Conservation (phyloP, 2,113 vertebrate genomes). For the Galemys pyrenaicus region DNA sequence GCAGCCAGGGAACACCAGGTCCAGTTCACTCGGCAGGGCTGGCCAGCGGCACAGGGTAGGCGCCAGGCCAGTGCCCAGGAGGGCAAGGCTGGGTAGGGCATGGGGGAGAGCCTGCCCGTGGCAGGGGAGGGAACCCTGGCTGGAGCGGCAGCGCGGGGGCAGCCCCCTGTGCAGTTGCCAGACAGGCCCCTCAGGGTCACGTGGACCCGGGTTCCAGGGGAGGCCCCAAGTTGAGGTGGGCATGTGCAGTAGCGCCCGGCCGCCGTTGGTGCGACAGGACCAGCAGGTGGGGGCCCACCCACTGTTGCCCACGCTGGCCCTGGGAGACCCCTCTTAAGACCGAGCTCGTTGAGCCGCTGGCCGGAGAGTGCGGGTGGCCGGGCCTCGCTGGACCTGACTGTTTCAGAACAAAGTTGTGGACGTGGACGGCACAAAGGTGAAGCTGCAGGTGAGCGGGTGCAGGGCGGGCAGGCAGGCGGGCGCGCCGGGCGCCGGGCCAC, state of each 20-base stretch:
- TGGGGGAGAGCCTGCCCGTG: no score
- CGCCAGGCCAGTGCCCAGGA: background rate
- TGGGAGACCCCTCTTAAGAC: background rate
- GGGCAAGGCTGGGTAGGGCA: background rate
- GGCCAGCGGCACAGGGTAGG: background rate
- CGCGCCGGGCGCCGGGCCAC: background rate
- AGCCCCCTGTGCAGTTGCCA: no score
- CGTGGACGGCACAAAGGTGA: conserved; percentile 94
- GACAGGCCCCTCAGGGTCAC: no score
- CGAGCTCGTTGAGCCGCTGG: background rate
- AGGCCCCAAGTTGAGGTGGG: no score
- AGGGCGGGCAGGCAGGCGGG: background rate
- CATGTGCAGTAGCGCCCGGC: no score
- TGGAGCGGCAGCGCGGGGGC: no score
- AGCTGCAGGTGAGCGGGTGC: conserved; percentile 91
- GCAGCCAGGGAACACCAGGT: background rate
- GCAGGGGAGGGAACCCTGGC: no score
- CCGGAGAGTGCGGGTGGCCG: rapidly evolving
- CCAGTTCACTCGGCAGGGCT: background rate
- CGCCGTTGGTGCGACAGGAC: no score
- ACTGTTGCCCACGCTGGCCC: no score
- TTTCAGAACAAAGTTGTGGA: conserved; percentile 96
- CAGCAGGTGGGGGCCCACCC: background rate
- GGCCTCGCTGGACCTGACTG: background rate
- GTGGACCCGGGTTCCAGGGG: background rate